Base-by-base conservation (phyloP, 2,888 invertebrate genomes). In the Conus canariensis region DNA sequence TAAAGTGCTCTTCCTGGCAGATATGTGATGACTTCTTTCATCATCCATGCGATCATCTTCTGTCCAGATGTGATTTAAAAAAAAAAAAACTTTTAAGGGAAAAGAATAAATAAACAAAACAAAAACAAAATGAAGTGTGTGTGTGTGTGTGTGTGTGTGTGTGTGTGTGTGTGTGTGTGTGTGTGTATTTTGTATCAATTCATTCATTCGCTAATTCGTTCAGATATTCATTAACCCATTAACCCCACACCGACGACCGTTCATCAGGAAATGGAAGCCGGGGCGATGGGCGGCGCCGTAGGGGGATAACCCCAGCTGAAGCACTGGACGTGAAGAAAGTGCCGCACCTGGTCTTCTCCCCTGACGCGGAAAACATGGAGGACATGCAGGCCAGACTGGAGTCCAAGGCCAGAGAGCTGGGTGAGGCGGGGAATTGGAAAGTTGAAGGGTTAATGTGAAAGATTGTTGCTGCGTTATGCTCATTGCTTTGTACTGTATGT, bases 301-400 rank as follows among this genome's bases (percentile, higher is more conserved):
- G 85, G 85, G 85, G 60, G 60, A 25, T 85, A 85, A 85, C 60
- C n/a, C 8, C 85, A 19, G 85, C 85, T n/a, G 85, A 85, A 45
- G 60, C 85, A 2, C 14, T 85, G n/a, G 85, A 85, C 59, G 59
- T 85, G 59, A 85, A 85, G 25, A 85, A 85, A 60, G 60, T 60
- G 60, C 56, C 22, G 7, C 58, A 12, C 8, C 45, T 58, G 19
- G 58, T 83, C 8, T 19, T 83, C 12, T n/a, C 85, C 85, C 59
- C 59, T 85, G 85, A 59, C n/a, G 5, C 22, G 22, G 1, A 56
- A 56, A 5, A 2, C 19, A 5, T 9, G 8, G 58, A 12, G 4
- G 16, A 45, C n/a, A 59, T 60, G 59, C 85, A 59, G 14, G 60
- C n/a, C 8, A 9, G 59, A 22, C 85, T 85, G 60, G 85, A 85